Evolutionary conservation across 2,113 vertebrate genomes (phyloP).

Genomic region (Engystomops pustulosus): DNA sequence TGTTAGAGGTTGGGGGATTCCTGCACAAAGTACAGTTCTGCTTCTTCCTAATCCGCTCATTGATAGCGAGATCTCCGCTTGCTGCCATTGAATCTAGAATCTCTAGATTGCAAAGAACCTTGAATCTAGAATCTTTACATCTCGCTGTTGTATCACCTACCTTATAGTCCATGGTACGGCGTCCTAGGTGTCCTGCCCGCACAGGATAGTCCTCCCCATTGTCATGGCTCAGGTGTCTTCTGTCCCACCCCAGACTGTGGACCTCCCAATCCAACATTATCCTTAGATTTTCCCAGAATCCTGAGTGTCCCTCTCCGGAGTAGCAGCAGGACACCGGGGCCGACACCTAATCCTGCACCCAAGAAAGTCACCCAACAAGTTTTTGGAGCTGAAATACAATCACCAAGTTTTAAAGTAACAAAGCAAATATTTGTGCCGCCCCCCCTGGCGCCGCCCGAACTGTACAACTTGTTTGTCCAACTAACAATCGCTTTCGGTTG

Average conservation of each 20-base stretch:
- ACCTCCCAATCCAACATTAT: neutral
- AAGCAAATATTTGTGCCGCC: conserved; percentile 40
- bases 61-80: no score
- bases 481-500: neutral
- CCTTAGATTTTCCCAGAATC: neutral
- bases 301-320: no score
- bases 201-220: neutral
- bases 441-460: neutral
- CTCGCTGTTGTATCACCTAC: neutral
- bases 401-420: neutral
- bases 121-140: no score
- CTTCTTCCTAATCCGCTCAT: no score
- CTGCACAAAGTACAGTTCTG: no score
- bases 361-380: neutral
- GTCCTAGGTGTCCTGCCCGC: neutral
- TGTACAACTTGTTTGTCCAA: conserved; percentile 14
- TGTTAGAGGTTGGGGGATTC: no score
- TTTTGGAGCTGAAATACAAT: neutral
- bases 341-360: neutral
- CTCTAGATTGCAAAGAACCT: no score
- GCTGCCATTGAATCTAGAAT: no score
- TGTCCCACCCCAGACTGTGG: neutral
- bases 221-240: neutral
- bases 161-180: neutral
- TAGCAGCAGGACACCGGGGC: neutral